phyloP scores from a whole-genome alignment of 2,113 vertebrate species.

The Ailuropoda melanoleuca region DNA sequence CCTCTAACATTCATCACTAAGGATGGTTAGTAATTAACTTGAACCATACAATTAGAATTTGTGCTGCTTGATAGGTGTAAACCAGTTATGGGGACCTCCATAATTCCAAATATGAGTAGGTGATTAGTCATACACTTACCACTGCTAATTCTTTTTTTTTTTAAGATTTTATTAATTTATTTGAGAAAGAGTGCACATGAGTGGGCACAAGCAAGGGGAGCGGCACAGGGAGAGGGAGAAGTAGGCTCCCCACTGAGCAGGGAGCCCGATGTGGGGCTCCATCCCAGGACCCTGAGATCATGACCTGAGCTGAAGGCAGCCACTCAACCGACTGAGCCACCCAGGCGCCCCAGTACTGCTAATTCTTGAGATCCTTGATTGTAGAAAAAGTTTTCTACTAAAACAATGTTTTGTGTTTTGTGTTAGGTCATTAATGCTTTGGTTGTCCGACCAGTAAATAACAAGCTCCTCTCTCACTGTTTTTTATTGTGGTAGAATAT shows the following conservation, averaged over 20 bases:
- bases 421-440: not conserved
- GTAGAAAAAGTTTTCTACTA: not conserved
- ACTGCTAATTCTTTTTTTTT: not conserved
- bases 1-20: not conserved
- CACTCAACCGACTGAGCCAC: not conserved
- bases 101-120: not conserved
- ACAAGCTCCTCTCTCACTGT: not conserved
- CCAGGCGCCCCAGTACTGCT: not conserved
- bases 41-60: not conserved
- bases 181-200: not conserved
- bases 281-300: not conserved
- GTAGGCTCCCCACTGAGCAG: not conserved
- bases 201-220: not conserved
- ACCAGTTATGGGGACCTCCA: not conserved
- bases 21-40: not conserved
- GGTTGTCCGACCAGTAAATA: not conserved
- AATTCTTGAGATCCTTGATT: not conserved
- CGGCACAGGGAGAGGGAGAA: not conserved
- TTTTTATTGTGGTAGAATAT: not conserved
- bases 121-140: not conserved
- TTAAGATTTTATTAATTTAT: not conserved
- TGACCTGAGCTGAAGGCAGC: not conserved
- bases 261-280: not conserved
- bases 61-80: not conserved
- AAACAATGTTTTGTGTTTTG: not conserved